Evolutionary conservation across 2,888 invertebrate species (phyloP), one percentile per base, ranked within the genome.

Genomic region (Pedicia rivosa): DNA sequence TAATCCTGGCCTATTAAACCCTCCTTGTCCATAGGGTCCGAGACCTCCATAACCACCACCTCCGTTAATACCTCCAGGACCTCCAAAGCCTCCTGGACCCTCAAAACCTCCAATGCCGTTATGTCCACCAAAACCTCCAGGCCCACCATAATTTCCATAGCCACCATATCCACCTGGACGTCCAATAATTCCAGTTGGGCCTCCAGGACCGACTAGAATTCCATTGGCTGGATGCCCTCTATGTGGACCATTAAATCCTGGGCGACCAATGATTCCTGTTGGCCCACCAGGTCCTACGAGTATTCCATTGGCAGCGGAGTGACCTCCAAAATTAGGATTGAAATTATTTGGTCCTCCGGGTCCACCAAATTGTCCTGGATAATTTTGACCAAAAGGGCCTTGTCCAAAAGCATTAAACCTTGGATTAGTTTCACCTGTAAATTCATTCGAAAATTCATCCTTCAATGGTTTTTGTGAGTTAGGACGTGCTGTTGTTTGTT

Each of bases 151-250:
- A 12, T 26, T 12, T 19, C 32, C 33, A 16, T 19, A 5, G 9
- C 28, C 32, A 2, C 35, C 32, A 17, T 22, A 25, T n/a, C n/a
- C n/a, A 5, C 36, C 36, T 3, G 38, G 35, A 29, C 29, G 47
- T 22, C 61, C 63, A 26, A 62, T 56, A 48, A 66, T 56, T 51
- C 67, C 66, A 36, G 65, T 70, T 43, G 68, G 66, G n/a, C 70
- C 70, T 2, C 62, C 64, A 2, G 69, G 67, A 2, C 69, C 70
- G 2, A 54, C 54, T 5, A 59, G 44, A 22, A 61, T 47, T 7
- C 57, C 62, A 44, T 54, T 56, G 8, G 46, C 45, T 0, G 51
- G 46, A 40, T 39, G 47, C 4, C 43, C 42, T 6, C 13, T 16
- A n/a, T 14, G 17, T 15, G 14, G 20, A 3, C 30, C 26, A 13